A percentile compares a stretch with the other conserved stretches of the same genome.
These are phyloP conservation scores for Noctua janthina DNA, from an alignment of 2,888 invertebrate genomes.

Conservation along the genomic window DNA sequence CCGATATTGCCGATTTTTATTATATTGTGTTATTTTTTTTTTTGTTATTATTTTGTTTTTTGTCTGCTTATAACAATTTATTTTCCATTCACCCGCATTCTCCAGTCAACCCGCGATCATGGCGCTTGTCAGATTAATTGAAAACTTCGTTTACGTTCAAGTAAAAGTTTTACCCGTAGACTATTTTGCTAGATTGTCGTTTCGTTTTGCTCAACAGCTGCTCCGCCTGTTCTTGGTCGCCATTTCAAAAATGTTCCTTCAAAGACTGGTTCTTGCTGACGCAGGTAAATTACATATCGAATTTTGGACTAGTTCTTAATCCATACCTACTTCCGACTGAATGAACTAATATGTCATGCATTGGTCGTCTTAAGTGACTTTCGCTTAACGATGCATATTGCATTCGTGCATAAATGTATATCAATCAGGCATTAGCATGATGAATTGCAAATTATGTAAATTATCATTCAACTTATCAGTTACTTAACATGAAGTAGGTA, in stretches of 20 bases:
- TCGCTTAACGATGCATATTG: conserved; percentile 23
- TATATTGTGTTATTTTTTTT: no score
- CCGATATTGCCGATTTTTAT: no score
- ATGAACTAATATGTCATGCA: conserved; percentile 18
- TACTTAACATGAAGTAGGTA: conserved; percentile 32
- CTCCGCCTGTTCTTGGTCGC: background rate
- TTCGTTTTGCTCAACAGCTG: background rate
- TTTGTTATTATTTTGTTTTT: no score
- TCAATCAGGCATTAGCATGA: conserved; percentile 44
- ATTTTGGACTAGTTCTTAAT: conserved; percentile 19
- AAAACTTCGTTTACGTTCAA: background rate
- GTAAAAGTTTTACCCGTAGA: background rate
- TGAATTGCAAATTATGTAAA: conserved; percentile 41
- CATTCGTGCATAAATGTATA: conserved; percentile 39
- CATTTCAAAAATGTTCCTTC: background rate
- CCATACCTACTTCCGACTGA: conserved; percentile 13
- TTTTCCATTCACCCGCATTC: no score
- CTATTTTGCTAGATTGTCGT: background rate
- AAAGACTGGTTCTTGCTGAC: conserved; percentile 18
- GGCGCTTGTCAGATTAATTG: background rate
- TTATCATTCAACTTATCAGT: conserved; percentile 24
- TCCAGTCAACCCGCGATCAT: no score
- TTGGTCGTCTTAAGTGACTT: conserved; percentile 21
- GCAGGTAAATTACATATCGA: conserved; percentile 4
- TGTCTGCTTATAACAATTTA: no score